Percentiles rank a stretch among this genome's conserved stretches.
phyloP scores from a whole-genome alignment of 2,797 vertebrate genomes.

The Crenuchus spilurus region DNA sequence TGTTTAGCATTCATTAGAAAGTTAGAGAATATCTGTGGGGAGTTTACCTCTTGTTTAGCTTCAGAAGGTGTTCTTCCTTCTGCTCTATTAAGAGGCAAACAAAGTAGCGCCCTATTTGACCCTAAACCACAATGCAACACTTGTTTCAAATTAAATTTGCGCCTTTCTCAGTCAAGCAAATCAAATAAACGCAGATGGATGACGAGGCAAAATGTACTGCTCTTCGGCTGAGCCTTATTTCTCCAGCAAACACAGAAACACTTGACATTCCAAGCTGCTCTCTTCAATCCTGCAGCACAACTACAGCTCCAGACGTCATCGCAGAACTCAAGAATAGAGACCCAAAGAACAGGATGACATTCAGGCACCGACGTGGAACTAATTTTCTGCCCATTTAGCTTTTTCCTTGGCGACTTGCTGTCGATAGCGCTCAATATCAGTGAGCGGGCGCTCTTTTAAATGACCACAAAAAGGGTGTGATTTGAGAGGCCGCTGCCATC shows the following conservation, averaged over 20 bases:
- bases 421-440: slow-evolving; percentile 7
- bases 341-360: background rate
- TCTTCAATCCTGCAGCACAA: background rate
- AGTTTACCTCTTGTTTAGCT: background rate
- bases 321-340: background rate
- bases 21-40: too few species aligned
- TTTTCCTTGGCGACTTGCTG: slow-evolving; percentile 10
- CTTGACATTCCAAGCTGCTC: background rate
- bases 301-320: background rate
- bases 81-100: too few species aligned
- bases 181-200: background rate
- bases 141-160: background rate
- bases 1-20: too few species aligned
- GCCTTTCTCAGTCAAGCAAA: background rate
- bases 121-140: background rate
- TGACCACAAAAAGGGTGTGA: slow-evolving; percentile 2
- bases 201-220: background rate
- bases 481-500: slow-evolving; percentile 5
- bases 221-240: background rate
- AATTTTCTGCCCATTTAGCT: slow-evolving; percentile 9
- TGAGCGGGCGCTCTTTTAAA: background rate
- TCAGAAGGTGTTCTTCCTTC: background rate
- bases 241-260: background rate
- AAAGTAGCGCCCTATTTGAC: too few species aligned
- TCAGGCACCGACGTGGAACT: background rate